phyloP scores from a whole-genome alignment of 2,113 vertebrate species.

The Rhinolophus ferrumequinum region DNA sequence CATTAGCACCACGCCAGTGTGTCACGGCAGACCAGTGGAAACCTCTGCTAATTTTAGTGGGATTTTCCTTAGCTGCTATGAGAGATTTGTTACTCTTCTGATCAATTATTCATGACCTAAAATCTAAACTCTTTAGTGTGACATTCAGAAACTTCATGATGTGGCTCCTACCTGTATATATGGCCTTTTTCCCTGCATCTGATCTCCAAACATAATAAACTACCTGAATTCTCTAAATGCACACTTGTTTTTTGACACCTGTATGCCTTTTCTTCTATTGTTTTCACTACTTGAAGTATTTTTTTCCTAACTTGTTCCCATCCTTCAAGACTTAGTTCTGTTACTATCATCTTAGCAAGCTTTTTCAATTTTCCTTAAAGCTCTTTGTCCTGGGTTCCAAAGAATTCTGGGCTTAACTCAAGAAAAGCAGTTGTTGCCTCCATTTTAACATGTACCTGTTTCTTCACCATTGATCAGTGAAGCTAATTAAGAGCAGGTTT shows the following conservation, averaged over 20 bases:
- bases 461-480: background rate
- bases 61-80: background rate
- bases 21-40: background rate
- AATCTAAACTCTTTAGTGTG: background rate
- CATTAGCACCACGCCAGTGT: background rate
- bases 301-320: background rate
- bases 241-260: background rate
- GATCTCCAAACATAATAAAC: background rate
- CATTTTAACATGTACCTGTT: background rate
- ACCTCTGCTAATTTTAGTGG: background rate
- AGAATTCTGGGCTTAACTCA: background rate
- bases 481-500: background rate
- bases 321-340: background rate
- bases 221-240: background rate
- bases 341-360: background rate
- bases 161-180: background rate
- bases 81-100: background rate
- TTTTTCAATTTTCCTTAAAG: slow-evolving; percentile 7
- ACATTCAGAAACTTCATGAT: background rate
- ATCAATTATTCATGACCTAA: background rate
- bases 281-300: background rate
- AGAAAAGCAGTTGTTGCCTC: background rate
- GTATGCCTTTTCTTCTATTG: background rate
- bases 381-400: background rate
- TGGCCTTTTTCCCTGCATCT: background rate